Evolutionary conservation across 2,888 invertebrate species (phyloP), one percentile per base, ranked within the genome.

Genomic region (Gandaritis pyraliata): DNA sequence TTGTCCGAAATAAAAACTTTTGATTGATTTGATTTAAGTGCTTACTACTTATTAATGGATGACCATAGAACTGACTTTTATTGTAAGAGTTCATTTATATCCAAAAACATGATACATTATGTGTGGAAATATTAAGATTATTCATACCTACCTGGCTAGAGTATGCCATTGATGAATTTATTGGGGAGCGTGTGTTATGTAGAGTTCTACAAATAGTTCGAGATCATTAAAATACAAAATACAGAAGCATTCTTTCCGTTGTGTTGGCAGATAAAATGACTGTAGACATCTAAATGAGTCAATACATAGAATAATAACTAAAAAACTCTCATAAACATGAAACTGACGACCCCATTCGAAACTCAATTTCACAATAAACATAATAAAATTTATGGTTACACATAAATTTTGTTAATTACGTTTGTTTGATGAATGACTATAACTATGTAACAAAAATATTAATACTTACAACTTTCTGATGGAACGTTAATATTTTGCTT

Each of bases 401-500:
- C 86, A 88, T 89, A 88, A 89, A 89, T 90, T 86, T 84, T 81
- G 84, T 87, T 89, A 89, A 90, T 89, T 88, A 89, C 87, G 78
- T 78, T 74, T 68, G 67, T 66, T 69, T 90, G 88, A 89, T 88
- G 82, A 82, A 90, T 86, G 69, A 69, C 72, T 73, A 75, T 80
- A 81, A 83, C 81, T 72, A 79, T 76, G 81, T 80, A 82, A 86
- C 83, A 77, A 82, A 85, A 74, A 87, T 81, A 76, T n/a, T 77
- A 13, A 1, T 33, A 33, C 0, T 0, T 33, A 23, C 10, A 8
- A 6, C 33, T 2, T 33, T 6, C 6, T 5, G 33, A 33, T 0
- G 33, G 33, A 33, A 33, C 5, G 33, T 33, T 33, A 2, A 1
- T 5, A 39, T 39, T 12, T 2, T 39, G 39, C 13, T n/a, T n/a